phyloP scores from a whole-genome alignment of 2,888 invertebrate species.

The Rhagophthalmus giganteus region DNA sequence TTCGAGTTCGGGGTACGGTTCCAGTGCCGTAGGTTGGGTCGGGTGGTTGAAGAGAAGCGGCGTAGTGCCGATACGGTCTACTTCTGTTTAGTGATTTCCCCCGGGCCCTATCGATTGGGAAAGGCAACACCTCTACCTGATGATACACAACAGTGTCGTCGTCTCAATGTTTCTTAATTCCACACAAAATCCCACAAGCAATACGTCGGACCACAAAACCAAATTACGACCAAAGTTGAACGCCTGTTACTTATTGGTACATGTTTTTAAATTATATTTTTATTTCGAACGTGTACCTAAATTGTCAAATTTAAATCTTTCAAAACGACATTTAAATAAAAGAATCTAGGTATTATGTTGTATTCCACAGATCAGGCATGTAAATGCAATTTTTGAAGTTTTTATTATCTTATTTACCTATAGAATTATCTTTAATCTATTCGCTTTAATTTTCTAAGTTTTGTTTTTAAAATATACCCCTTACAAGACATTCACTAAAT shows the following conservation, averaged over 20 bases:
- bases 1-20: slow-evolving; percentile 32
- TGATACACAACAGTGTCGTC: slow-evolving; percentile 28
- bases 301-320: no score
- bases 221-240: slow-evolving; percentile 14
- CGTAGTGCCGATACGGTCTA: slow-evolving; percentile 34
- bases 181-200: slow-evolving; percentile 23
- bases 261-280: no score
- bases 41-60: slow-evolving; percentile 39
- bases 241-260: neutral
- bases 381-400: neutral
- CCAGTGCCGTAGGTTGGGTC: slow-evolving; percentile 40
- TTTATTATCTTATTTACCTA: no score
- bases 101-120: slow-evolving; percentile 54
- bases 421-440: no score
- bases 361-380: no score
- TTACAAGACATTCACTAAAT: no score
- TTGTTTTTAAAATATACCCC: no score
- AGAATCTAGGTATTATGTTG: no score
- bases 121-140: slow-evolving; percentile 47
- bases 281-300: no score
- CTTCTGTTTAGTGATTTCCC: slow-evolving; percentile 55
- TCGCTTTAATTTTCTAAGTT: no score
- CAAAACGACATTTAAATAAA: no score
- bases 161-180: slow-evolving; percentile 27
- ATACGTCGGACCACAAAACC: slow-evolving; percentile 23